These are phyloP conservation scores for Amphiduros pacificus DNA, from an alignment of 2,888 invertebrate genomes.

Conservation along the genomic window DNA sequence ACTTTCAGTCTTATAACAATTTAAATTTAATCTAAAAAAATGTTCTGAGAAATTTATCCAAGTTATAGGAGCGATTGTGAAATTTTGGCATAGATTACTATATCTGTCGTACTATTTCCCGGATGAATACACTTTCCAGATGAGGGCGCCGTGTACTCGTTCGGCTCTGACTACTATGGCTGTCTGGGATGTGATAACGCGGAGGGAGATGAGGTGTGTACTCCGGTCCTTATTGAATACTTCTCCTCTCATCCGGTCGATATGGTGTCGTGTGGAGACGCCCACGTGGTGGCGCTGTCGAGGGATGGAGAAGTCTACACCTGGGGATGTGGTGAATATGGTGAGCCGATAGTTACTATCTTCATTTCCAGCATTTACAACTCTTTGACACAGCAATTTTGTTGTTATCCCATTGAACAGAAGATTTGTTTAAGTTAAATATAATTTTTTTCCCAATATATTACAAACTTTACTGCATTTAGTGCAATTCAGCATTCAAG, in stretches of 20 bases:
- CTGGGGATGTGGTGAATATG: slow-evolving; percentile 59
- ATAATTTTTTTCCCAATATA: too few relatives aligned
- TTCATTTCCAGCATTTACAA: too few relatives aligned
- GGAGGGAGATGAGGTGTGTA: slow-evolving; percentile 43
- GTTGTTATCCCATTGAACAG: background rate
- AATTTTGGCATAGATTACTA: too few relatives aligned
- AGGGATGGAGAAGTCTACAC: slow-evolving; percentile 51
- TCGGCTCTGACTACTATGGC: slow-evolving; percentile 58
- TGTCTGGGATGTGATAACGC: slow-evolving; percentile 50
- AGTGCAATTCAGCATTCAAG: too few relatives aligned
- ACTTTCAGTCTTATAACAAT: too few relatives aligned
- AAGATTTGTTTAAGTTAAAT: too few relatives aligned
- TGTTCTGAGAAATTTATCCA: too few relatives aligned
- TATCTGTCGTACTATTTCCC: background rate
- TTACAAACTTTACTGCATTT: too few relatives aligned
- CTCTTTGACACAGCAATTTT: background rate
- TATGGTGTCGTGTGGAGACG: slow-evolving; percentile 53
- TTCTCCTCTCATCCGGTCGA: slow-evolving; percentile 40
- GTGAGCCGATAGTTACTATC: slow-evolving; percentile 32
- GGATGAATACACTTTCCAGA: slow-evolving; percentile 32
- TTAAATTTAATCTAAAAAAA: too few relatives aligned
- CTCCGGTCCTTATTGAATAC: slow-evolving; percentile 40
- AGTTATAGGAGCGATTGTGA: too few relatives aligned
- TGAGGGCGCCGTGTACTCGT: slow-evolving; percentile 51
- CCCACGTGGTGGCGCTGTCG: slow-evolving; percentile 52